Evolutionary conservation across 1,140 invertebrate species (phyloP).

Genomic region (Lamellibrachia luymesi): DNA sequence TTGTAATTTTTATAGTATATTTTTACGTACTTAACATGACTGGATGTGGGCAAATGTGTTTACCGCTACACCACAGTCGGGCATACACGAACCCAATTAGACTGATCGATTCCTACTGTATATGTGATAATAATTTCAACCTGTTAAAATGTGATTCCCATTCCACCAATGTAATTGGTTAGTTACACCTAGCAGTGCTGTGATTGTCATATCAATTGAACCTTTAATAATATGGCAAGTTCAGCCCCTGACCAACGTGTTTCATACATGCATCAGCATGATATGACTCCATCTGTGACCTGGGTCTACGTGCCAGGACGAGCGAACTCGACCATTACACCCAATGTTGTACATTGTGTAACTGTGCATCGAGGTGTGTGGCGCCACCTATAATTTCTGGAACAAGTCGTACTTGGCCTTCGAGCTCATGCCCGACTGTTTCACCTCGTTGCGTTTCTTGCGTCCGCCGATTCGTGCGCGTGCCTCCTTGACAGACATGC

Average conservation of each 20-base stretch:
- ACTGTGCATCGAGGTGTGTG: background rate
- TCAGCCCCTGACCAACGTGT: background rate
- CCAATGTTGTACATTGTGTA: background rate
- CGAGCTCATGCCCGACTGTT: background rate
- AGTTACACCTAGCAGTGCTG: too few relatives aligned
- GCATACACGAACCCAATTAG: too few relatives aligned
- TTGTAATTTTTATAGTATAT: background rate
- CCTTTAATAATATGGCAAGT: background rate
- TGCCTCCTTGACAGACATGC: background rate
- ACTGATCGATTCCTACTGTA: too few relatives aligned
- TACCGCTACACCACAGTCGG: too few relatives aligned
- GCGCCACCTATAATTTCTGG: background rate
- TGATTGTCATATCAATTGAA: background rate
- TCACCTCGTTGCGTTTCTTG: conserved; percentile 3
- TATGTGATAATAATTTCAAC: too few relatives aligned
- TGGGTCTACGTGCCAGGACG: background rate
- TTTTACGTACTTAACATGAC: background rate
- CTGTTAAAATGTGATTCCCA: too few relatives aligned
- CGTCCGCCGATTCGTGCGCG: background rate
- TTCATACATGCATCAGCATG: background rate
- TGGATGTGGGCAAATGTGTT: background rate
- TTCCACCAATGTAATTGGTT: too few relatives aligned
- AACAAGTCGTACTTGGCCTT: background rate
- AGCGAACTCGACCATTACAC: background rate
- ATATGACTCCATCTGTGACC: background rate